phyloP scores from a whole-genome alignment of 2,888 invertebrate genomes.

The Neoscelio sp. region DNA sequence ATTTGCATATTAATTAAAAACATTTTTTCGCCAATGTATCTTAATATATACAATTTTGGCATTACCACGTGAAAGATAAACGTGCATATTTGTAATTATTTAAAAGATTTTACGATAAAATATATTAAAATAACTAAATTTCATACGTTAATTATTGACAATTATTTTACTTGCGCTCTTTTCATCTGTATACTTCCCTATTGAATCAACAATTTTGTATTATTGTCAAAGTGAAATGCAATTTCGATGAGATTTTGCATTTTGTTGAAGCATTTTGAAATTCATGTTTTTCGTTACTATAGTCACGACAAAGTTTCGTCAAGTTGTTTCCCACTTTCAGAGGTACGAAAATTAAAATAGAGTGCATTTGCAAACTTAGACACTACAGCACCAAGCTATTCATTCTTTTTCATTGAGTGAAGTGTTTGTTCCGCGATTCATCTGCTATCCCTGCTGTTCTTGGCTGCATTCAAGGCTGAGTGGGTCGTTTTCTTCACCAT shows the following conservation, averaged over 20 bases:
- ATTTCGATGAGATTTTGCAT: background rate
- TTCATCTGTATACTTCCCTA: background rate
- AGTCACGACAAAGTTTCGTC: slow-evolving; percentile 4
- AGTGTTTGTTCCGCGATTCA: slow-evolving; percentile 46
- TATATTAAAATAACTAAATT: too few species aligned
- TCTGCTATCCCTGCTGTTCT: slow-evolving; percentile 23
- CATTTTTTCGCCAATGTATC: too few species aligned
- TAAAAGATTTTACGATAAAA: too few species aligned
- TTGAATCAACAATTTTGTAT: background rate
- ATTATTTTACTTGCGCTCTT: background rate
- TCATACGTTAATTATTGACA: background rate
- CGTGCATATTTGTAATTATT: too few species aligned
- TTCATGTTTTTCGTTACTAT: slow-evolving; percentile 7
- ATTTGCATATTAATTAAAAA: too few species aligned
- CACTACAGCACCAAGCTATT: slow-evolving; percentile 24
- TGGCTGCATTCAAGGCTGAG: slow-evolving; percentile 42
- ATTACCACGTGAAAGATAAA: too few species aligned
- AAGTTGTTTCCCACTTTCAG: slow-evolving; percentile 7
- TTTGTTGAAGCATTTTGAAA: slow-evolving; percentile 8
- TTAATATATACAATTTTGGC: too few species aligned
- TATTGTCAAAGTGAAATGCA: background rate
- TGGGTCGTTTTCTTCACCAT: slow-evolving; percentile 41
- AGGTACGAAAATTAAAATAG: slow-evolving; percentile 27
- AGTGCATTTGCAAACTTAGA: slow-evolving; percentile 40
- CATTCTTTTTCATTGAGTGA: slow-evolving; percentile 39